Base-by-base conservation (phyloP, 53 echinoderm and acorn worm species). In the Glandiceps talaboti region DNA sequence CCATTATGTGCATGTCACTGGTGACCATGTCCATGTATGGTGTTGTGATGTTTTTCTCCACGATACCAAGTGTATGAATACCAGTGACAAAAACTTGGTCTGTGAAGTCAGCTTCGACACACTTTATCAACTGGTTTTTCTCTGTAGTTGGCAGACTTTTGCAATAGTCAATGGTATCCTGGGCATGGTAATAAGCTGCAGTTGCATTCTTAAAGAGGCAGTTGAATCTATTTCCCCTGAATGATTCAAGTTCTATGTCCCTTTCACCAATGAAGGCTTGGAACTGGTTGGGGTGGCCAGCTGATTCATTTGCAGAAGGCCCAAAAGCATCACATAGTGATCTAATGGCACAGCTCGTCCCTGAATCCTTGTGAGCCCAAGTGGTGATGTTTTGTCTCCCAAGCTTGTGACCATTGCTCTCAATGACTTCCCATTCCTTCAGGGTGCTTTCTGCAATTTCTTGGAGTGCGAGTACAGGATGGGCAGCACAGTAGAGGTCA, bases 201-300 rank as follows among this genome's bases (percentile, higher is more conserved):
- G 77, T 33, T n/a, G 77, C 33, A 29, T 83, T 83, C 1, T 28
- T 28, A 27, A 83, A 83, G 20, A 33, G 45, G 29, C 32, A 64
- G 30, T 83, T 83, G 78, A 83, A 83, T 28, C 83, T 26, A 33
- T 83, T 83, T 30, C 83, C 83, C 20, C 79, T 31, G 72, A 83
- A 78, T 77, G 31, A 1, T 31, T 30, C 75, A 27, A 83, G 77
- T 76, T 83, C 33, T 14, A 28, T 74, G 10, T 83, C 29, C 1
- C 29, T 14, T 12, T 45, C 20, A 6, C 75, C 29, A 14, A 33
- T 83, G 77, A 75, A 33, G 14, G 76, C 76, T 76, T 30, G 76
- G 33, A 82, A 82, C 28, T 82, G 82, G 29, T 82, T 82, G 0
- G 82, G 82, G 29, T 82, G 82, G 32, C 82, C 82, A 31, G 82